Evolutionary conservation across 2,888 invertebrate species (phyloP).

Genomic region (Abrostola triplasia): DNA sequence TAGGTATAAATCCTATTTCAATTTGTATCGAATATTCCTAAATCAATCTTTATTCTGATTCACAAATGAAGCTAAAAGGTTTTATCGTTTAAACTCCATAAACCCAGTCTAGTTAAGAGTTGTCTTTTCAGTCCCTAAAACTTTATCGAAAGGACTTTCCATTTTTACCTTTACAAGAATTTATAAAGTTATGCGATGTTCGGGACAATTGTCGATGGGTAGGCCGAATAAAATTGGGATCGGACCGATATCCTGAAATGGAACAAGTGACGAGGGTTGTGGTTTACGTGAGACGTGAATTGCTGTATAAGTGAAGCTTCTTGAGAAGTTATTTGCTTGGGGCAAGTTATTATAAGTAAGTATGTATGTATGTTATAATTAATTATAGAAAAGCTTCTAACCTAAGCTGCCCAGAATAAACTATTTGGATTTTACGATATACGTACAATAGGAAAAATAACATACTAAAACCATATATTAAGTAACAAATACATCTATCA

Average conservation of each 20-base stretch:
- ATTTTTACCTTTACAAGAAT: conserved; percentile 15
- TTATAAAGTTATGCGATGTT: conserved; percentile 33
- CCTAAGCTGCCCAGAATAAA: too few species aligned
- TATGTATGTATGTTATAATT: too few species aligned
- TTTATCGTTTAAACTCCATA: conserved; percentile 13
- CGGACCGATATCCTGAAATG: conserved; percentile 17
- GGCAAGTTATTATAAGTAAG: background rate
- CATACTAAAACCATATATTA: background rate
- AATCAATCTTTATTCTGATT: too few species aligned
- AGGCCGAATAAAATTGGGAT: conserved; percentile 23
- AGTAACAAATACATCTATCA: too few species aligned
- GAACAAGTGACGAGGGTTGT: conserved; percentile 33
- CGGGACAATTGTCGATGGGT: conserved; percentile 10
- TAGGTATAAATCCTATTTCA: background rate
- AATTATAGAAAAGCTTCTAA: too few species aligned
- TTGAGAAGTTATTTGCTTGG: conserved; percentile 1
- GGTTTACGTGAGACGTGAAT: conserved; percentile 16
- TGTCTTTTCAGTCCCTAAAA: conserved; percentile 21
- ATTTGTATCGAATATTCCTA: background rate
- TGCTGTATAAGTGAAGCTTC: background rate
- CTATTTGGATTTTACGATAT: background rate
- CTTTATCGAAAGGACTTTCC: conserved; percentile 15
- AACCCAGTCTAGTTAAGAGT: conserved; percentile 21
- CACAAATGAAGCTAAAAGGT: too few species aligned
- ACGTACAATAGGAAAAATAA: background rate